A percentile compares a stretch with the other conserved stretches of the same genome.
Conservation (phyloP, 2,113 vertebrate genomes). For the Falco punctatus region DNA sequence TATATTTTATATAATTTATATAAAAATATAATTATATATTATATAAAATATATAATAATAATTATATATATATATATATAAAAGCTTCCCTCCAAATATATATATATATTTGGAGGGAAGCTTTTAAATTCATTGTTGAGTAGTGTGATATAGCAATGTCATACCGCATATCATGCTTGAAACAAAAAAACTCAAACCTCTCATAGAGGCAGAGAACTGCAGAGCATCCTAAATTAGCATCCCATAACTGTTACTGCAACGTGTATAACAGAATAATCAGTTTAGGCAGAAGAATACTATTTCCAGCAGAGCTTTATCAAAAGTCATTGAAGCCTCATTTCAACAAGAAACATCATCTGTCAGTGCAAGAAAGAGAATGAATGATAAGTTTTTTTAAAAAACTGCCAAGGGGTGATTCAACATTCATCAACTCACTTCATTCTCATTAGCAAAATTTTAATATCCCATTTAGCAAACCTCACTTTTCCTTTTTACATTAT, state of each 20-base stretch:
- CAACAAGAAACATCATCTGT: slow-evolving; percentile 16
- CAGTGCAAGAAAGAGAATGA: slow-evolving; percentile 22
- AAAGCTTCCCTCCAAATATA: too few relatives aligned
- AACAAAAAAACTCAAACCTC: neutral
- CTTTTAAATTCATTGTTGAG: neutral
- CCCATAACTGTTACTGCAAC: neutral
- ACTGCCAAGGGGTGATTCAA: slow-evolving; percentile 18
- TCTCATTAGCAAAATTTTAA: slow-evolving; percentile 55
- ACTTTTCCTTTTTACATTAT: slow-evolving; percentile 33
- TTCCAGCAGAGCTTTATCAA: slow-evolving; percentile 4
- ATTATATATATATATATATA: too few relatives aligned
- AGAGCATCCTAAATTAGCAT: neutral
- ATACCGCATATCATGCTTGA: neutral
- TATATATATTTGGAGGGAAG: neutral
- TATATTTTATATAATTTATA: too few relatives aligned
- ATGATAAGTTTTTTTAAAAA: slow-evolving; percentile 51
- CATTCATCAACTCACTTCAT: slow-evolving; percentile 26
- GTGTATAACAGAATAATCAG: neutral
- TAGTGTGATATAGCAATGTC: neutral
- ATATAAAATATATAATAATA: too few relatives aligned
- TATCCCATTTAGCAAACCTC: slow-evolving; percentile 42
- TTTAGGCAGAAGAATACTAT: neutral
- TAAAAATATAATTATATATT: too few relatives aligned
- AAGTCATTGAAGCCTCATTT: slow-evolving; percentile 6
- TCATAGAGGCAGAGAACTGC: neutral